These are phyloP conservation scores for Yoshiicerus persimilis DNA, from an alignment of 1,140 invertebrate species.

Conservation along the genomic window DNA sequence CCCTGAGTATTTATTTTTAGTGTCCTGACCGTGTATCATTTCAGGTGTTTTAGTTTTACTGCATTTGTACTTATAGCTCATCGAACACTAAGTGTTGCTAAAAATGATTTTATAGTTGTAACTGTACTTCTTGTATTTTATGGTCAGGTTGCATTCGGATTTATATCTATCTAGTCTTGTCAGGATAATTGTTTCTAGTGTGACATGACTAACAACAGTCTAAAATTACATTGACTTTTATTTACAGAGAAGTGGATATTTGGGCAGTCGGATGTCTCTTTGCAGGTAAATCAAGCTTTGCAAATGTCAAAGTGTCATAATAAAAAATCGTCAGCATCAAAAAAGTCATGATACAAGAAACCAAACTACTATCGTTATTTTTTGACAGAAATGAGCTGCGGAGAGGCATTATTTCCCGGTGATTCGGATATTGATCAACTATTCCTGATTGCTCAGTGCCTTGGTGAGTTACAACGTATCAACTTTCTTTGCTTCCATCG, in stretches of 20 bases:
- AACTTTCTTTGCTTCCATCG: not conserved
- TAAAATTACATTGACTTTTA: not conserved
- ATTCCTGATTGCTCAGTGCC: conserved; percentile 72
- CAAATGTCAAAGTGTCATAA: not conserved
- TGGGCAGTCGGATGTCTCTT: conserved; percentile 87
- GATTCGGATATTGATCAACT: conserved; percentile 90
- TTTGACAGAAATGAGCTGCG: conserved; percentile 73
- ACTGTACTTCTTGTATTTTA: no score
- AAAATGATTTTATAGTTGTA: no score
- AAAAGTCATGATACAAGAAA: not conserved
- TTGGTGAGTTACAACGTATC: conserved; percentile 60
- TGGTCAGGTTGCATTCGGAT: no score
- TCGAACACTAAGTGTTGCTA: no score
- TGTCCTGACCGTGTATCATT: no score
- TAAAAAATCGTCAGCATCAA: not conserved
- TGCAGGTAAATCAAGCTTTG: conserved; percentile 55
- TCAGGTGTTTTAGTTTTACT: no score
- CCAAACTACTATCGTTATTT: not conserved
- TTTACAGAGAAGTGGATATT: conserved; percentile 73
- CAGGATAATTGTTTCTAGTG: no score
- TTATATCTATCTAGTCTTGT: no score
- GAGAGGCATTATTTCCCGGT: conserved; percentile 81
- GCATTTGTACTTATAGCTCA: no score
- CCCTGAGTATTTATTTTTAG: no score
- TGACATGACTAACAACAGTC: not conserved